Conservation (phyloP, 2,113 vertebrate genomes). For the Centropus unirufus region DNA sequence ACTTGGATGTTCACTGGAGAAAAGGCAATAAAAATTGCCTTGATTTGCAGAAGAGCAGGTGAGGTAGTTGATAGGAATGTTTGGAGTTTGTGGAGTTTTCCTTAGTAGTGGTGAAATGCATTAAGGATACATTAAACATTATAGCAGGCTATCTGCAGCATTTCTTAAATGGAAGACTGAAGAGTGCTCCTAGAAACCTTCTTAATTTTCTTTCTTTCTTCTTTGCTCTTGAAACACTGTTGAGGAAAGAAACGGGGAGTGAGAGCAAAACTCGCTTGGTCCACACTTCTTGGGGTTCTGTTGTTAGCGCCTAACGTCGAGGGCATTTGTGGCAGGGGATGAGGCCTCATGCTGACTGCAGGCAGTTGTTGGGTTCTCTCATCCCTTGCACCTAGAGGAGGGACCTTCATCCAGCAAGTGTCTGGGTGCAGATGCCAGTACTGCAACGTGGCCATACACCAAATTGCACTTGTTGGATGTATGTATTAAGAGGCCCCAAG, state of each 20-base stretch:
- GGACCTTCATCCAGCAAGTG: rapidly evolving
- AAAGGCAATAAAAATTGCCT: neutral
- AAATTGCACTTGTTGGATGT: neutral
- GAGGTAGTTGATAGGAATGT: neutral
- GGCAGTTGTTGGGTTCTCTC: neutral
- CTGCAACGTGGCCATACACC: rapidly evolving
- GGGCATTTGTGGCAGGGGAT: rapidly evolving
- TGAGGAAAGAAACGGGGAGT: neutral
- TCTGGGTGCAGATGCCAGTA: neutral
- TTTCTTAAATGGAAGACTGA: neutral
- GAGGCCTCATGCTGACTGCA: rapidly evolving
- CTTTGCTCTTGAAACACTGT: neutral
- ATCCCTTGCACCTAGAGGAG: neutral
- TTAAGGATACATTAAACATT: neutral
- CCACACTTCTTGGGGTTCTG: neutral
- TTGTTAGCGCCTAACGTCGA: neutral
- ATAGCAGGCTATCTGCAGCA: neutral
- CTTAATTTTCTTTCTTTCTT: neutral
- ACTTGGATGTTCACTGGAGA: neutral
- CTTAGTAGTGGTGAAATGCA: neutral
- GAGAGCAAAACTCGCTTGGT: neutral
- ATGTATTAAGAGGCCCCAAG: neutral
- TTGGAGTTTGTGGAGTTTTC: neutral
- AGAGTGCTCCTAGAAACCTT: neutral
- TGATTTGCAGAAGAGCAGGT: neutral